These are phyloP conservation scores for Anhinga rufa DNA, from an alignment of 2,113 vertebrate genomes.

Conservation along the genomic window DNA sequence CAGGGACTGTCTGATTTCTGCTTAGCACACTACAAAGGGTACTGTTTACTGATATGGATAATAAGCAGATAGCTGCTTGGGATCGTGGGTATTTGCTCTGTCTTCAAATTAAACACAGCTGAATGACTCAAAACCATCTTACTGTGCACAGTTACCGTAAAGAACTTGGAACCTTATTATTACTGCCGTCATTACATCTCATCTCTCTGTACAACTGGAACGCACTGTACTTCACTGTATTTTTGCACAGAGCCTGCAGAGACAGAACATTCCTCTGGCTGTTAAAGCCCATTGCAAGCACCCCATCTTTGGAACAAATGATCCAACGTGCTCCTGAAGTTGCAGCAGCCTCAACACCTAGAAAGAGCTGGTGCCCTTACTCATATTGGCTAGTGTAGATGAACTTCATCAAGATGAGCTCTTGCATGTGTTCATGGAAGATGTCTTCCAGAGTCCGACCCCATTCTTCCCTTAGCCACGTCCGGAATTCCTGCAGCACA, in stretches of 20 bases:
- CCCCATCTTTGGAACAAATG: background rate
- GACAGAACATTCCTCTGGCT: background rate
- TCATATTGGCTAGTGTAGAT: slow-evolving; percentile 99
- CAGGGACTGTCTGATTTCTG: background rate
- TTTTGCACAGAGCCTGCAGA: background rate
- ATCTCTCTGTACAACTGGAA: background rate
- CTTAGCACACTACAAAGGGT: background rate
- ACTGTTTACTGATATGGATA: background rate
- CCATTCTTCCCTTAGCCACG: slow-evolving; percentile 97
- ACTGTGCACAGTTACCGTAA: background rate
- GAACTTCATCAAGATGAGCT: slow-evolving; percentile 99
- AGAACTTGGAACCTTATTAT: background rate
- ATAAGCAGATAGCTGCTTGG: background rate
- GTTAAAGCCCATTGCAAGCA: background rate
- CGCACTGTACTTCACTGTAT: background rate
- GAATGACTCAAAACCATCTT: background rate
- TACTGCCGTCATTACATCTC: background rate
- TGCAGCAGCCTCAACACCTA: background rate
- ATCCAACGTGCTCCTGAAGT: background rate
- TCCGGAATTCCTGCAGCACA: slow-evolving; percentile 88
- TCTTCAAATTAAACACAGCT: background rate
- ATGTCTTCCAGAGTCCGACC: slow-evolving; percentile 96
- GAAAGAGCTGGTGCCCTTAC: slow-evolving; percentile 69
- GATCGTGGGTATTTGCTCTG: background rate
- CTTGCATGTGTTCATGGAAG: slow-evolving; percentile 98